Evolutionary conservation across 2,888 invertebrate genomes (phyloP), one percentile per base, ranked within the genome.

Genomic region (Gymnocheta viridis): DNA sequence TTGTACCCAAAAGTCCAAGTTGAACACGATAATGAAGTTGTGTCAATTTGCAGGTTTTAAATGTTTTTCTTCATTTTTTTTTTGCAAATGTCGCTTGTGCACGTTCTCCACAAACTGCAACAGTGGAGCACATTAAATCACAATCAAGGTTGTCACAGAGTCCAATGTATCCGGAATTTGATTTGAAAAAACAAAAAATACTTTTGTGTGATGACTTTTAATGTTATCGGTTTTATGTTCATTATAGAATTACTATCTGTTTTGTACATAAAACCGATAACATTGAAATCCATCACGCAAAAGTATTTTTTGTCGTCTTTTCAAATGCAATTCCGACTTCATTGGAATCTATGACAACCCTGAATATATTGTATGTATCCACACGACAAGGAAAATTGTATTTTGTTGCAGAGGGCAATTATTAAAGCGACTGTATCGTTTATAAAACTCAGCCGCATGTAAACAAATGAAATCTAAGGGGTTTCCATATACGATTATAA

Each of bases 291-390:
- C 32, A 5, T 4, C 32, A 32, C 7, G 32, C 7, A 32, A 5
- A 4, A 4, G 5, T 32, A 32, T 7, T 4, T 5, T 5, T 32
- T 5, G 32, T 4, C 7, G 32, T 32, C 4, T 4, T 32, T 32
- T 4, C 32, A 4, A 32, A 32, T 32, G 32, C 32, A 32, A 32
- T 32, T 5, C n/a, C n/a, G n/a, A n/a, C n/a, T n/a, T n/a, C n/a
- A n/a, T n/a, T n/a, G n/a, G n/a, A n/a, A n/a, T n/a, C n/a, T n/a
- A n/a, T n/a, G n/a, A n/a, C n/a, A n/a, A n/a, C n/a, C n/a, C n/a
- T n/a, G n/a, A n/a, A n/a, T 60, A 64, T 79, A 69, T 60, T 79
- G 73, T 73, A 64, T 82, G 73, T 82, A 82, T 82, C 72, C 49
- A 47, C 27, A 56, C 17, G 44, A 27, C 9, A 10, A 24, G 69